phyloP scores from a whole-genome alignment of 2,888 invertebrate genomes.

The Blera fallax region DNA sequence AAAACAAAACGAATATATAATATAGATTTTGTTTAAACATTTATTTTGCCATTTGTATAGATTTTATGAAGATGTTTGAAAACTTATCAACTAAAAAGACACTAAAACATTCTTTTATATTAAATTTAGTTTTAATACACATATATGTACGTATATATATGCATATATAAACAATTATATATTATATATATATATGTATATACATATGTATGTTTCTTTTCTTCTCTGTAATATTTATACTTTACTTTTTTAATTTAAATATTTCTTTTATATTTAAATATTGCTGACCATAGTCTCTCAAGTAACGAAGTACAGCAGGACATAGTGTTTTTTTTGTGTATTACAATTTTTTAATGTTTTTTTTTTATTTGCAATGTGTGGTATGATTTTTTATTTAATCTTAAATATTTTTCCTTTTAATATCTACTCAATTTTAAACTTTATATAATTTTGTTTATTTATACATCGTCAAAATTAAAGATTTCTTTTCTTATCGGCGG shows the following conservation, averaged over 20 bases:
- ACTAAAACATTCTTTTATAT: conserved; percentile 73
- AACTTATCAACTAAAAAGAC: conserved; percentile 74
- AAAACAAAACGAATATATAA: background rate
- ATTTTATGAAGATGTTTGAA: conserved; percentile 55
- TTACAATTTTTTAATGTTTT: conserved; percentile 21
- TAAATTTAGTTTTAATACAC: conserved; percentile 50
- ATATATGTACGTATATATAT: conserved; percentile 18
- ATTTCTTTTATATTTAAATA: conserved; percentile 53
- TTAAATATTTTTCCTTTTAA: conserved; percentile 47
- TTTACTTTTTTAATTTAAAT: conserved; percentile 30
- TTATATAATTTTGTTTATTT: conserved; percentile 66
- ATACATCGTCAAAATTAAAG: conserved; percentile 68
- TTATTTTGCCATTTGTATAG: conserved; percentile 46
- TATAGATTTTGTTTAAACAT: conserved; percentile 49
- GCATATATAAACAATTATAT: conserved; percentile 6
- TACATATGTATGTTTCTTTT: conserved; percentile 4
- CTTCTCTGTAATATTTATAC: conserved; percentile 23
- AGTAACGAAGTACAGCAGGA: conserved; percentile 65
- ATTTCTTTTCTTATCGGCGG: conserved; percentile 57
- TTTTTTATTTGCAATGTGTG: conserved; percentile 55
- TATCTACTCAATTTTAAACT: conserved; percentile 63
- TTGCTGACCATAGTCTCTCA: conserved; percentile 64
- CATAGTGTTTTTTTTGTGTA: conserved; percentile 44
- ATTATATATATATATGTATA: conserved; percentile 16
- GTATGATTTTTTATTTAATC: conserved; percentile 51